Percentiles rank a stretch among this genome's conserved stretches.
Evolutionary conservation across 1,140 invertebrate species (phyloP).

Genomic region (Pseudoatta argentina): DNA sequence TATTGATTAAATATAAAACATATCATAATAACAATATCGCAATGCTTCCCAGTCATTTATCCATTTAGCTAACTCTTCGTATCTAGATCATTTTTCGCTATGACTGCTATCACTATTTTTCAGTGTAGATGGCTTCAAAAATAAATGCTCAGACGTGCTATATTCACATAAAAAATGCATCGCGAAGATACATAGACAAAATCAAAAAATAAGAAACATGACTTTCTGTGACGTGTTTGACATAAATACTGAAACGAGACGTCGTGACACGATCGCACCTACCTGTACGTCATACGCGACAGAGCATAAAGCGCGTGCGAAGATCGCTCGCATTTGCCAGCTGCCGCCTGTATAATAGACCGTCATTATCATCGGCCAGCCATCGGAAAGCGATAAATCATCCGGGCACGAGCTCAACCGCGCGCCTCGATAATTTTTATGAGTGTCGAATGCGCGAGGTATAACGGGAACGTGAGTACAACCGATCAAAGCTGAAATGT

Average conservation of each 20-base stretch:
- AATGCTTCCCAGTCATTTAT: no score
- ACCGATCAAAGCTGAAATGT: constrained; percentile 65
- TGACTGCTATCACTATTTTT: no score
- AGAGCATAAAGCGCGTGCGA: constrained; percentile 39
- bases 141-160: background rate
- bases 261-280: background rate
- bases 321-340: constrained; percentile 50
- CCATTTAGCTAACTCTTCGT: no score
- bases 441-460: constrained; percentile 52
- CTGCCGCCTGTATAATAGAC: constrained; percentile 54
- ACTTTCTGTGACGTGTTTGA: background rate
- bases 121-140: background rate
- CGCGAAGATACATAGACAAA: background rate
- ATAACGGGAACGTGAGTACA: constrained; percentile 57
- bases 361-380: constrained; percentile 56
- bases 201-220: background rate
- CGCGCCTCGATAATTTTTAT: constrained; percentile 66
- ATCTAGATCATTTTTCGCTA: no score
- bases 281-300: constrained; percentile 24
- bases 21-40: no score
- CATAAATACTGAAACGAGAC: background rate
- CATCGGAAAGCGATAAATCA: constrained; percentile 61
- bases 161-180: background rate
- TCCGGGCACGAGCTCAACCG: constrained; percentile 35
- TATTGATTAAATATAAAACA: no score